phyloP scores from a whole-genome alignment of 2,113 vertebrate genomes.

The Emydocephalus ijimae region DNA sequence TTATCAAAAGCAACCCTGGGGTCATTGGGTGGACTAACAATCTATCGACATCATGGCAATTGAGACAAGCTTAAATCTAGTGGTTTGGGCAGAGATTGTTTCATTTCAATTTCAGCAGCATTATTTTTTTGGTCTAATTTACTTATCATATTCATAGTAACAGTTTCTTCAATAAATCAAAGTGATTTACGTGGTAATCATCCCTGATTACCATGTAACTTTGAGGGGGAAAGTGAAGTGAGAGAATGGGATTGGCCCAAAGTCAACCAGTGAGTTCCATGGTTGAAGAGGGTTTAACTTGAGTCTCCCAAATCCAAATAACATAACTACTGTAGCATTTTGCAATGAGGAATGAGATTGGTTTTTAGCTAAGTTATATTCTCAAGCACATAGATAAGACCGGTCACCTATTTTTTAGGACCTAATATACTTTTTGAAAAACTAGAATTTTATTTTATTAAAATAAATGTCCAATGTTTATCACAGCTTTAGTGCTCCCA shows the following conservation, averaged over 20 bases:
- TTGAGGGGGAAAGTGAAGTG: background rate
- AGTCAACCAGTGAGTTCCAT: background rate
- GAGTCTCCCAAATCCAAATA: background rate
- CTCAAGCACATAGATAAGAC: background rate
- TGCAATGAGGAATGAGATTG: background rate
- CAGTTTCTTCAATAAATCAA: background rate
- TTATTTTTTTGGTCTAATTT: background rate
- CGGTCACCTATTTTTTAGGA: background rate
- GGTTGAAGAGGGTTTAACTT: background rate
- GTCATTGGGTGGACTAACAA: background rate
- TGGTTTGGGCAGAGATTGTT: background rate
- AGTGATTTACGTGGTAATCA: background rate
- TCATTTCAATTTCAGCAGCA: background rate
- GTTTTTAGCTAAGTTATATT: background rate
- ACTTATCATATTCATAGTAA: background rate
- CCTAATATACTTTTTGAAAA: background rate
- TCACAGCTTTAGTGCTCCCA: background rate
- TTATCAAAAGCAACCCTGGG: background rate
- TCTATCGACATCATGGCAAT: background rate
- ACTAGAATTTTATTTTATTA: background rate
- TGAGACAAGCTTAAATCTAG: background rate
- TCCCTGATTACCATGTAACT: background rate
- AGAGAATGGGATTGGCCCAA: background rate
- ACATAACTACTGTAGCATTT: background rate
- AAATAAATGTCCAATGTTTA: background rate